Evolutionary conservation across 2,113 vertebrate species (phyloP), one percentile per base, ranked within the genome.

Genomic region (Clupea harengus): DNA sequence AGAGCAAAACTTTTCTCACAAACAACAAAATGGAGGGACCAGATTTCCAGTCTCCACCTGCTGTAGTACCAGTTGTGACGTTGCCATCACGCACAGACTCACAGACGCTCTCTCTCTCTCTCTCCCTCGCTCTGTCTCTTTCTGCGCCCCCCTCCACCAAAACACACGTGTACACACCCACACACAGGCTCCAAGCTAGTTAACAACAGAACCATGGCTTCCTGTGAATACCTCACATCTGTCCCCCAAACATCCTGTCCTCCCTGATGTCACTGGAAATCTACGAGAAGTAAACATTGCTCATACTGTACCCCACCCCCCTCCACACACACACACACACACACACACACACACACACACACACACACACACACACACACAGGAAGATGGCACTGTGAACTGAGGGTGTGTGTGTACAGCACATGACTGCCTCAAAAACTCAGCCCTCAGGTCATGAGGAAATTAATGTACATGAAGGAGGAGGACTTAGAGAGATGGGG

Each of bases 211-310:
- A 72, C 64, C 64, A 17, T 72, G 64, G 13, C 25, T 72, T 72
- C 64, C 64, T 72, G 64, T 72, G 64, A 28, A 3, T 32, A 28
- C 28, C 64, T 72, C n/a, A 72, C 64, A 72, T 72, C 64, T 72
- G 64, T 32, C 64, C 64, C 25, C 64, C 25, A 28, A 25, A 72
- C 64, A 72, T 72, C 64, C 64, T 72, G 64, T 32, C n/a, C 11
- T 72, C 4, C 11, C 9, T 9, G 64, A 72, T 72, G 64, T 72
- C 64, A 72, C 8, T 28, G 64, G 3, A 4, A 28, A 25, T 72
- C 64, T 32, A 72, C 8, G 64, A 72, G 64, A 88, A 86, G 93
- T 92, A 94, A 32, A 72, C 64, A 28, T 72, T 32, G 64, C 64
- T 72, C 64, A 72, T 32, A 32, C 39, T 39, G 39, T 39, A 39